Base-by-base conservation (phyloP, 2,797 vertebrate species). In the Eulemur rubriventer region DNA sequence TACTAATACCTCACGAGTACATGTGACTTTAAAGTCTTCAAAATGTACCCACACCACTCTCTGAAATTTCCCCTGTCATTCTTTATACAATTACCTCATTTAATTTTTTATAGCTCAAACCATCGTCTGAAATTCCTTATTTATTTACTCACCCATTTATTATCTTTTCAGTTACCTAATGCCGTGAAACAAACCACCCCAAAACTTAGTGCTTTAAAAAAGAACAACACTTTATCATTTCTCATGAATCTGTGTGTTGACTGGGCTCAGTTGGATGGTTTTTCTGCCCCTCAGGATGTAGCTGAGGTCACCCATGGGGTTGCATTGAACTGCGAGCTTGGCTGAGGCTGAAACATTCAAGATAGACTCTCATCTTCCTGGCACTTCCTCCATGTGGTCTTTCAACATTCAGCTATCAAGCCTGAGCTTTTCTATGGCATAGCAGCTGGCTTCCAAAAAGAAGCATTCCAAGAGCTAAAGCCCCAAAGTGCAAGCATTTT, bases 121-220 rank as follows among this genome's bases (percentile, higher is more conserved):
- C 18, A 76, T n/a, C 46, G 18, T 76, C 33, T 65, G 61, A 65
- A 65, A 65, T 65, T 65, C 30, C 61, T 65, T 65, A 65, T n/a
- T 65, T 61, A 26, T 28, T 59, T 65, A 70, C 5, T 65, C 22
- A 14, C 28, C 30, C 17, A 50, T 89, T 89, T 85, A 55, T 46
- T 46, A 65, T 86, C 35, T 86, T 72, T 93, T 96, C 63, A 43
- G 46, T 91, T 89, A 88, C 35, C 61, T 69, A 91, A 59, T 67
- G 72, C n/a, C 76, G 33, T 93, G 38, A 69, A 94, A 81, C 43
- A 76, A 88, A 65, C 33, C 38, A 96, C n/a, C 41, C 57, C 35
- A 79, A 91, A 95, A 78, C 7, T 26, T n/a, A 65, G 33, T 87
- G 59, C 11, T 48, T 89, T 89, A 35, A 67, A 69, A 73, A 81